Conservation (phyloP, 2,888 invertebrate genomes). For the Suillia variegata region DNA sequence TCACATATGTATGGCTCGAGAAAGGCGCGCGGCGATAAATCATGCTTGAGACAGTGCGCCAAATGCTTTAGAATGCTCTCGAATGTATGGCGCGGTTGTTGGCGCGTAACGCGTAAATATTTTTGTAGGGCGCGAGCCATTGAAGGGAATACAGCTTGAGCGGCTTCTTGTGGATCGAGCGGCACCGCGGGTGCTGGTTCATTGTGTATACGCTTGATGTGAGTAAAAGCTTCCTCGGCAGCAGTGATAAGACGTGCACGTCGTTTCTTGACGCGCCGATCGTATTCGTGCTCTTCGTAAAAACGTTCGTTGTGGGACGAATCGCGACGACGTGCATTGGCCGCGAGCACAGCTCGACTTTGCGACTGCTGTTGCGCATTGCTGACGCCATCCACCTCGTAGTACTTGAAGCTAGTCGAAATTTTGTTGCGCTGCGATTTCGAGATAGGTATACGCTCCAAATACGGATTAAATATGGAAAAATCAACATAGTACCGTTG, state of each 20-base stretch:
- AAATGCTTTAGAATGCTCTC: slow-evolving; percentile 91
- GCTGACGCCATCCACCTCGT: slow-evolving; percentile 90
- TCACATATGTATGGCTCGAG: slow-evolving; percentile 90
- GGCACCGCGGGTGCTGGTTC: slow-evolving; percentile 79
- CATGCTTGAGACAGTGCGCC: slow-evolving; percentile 89
- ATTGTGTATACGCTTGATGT: slow-evolving; percentile 83
- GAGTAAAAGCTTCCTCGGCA: slow-evolving; percentile 97
- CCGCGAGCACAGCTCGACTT: slow-evolving; percentile 72
- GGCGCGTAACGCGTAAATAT: slow-evolving; percentile 91
- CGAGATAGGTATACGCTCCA: slow-evolving; percentile 87
- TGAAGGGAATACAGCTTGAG: slow-evolving; percentile 96
- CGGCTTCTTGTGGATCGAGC: slow-evolving; percentile 94
- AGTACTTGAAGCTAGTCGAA: slow-evolving; percentile 90
- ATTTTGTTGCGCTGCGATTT: slow-evolving; percentile 77
- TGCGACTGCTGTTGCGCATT: slow-evolving; percentile 73
- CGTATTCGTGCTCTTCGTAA: slow-evolving; percentile 97
- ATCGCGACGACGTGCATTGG: slow-evolving; percentile 81
- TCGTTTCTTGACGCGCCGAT: slow-evolving; percentile 88
- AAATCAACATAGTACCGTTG: slow-evolving; percentile 97
- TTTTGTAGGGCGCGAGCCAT: slow-evolving; percentile 96
- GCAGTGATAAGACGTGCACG: slow-evolving; percentile 89
- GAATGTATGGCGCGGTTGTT: slow-evolving; percentile 94
- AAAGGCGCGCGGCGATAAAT: slow-evolving; percentile 93
- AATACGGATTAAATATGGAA: slow-evolving; percentile 94
- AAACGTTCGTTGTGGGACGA: slow-evolving; percentile 96